A percentile compares a stretch with the other conserved stretches of the same genome.
Conservation (phyloP, 37 sponge, comb jelly and placozoan genomes). For the Axinella damicornis region DNA sequence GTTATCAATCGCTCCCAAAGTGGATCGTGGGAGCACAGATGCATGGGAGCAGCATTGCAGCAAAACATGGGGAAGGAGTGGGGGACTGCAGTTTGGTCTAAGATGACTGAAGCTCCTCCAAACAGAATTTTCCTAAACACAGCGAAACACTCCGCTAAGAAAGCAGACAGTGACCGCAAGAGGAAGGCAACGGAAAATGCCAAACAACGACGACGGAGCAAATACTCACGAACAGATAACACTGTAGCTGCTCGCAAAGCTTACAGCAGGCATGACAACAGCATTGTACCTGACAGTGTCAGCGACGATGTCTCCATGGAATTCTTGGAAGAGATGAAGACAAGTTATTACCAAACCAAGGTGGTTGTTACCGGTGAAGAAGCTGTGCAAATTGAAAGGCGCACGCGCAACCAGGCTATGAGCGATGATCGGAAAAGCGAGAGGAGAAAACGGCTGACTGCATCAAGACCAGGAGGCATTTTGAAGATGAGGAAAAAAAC, state of each 20-base stretch:
- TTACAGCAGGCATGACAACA: slow-evolving; percentile 38
- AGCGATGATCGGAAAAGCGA: slow-evolving; percentile 18
- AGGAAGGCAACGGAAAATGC: neutral
- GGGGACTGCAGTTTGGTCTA: slow-evolving; percentile 27
- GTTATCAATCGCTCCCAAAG: slow-evolving; percentile 49
- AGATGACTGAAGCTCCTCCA: slow-evolving; percentile 24
- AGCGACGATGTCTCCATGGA: slow-evolving; percentile 30
- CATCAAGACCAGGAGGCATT: neutral
- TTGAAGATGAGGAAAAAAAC: neutral
- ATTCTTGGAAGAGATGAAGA: neutral
- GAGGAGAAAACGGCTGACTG: slow-evolving; percentile 34
- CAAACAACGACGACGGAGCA: neutral
- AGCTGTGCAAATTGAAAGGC: neutral
- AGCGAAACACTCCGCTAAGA: neutral
- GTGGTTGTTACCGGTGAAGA: slow-evolving; percentile 17
- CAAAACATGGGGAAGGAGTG: slow-evolving; percentile 37
- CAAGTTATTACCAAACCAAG: slow-evolving; percentile 29
- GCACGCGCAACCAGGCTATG: neutral
- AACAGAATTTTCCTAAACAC: slow-evolving; percentile 27
- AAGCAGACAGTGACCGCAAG: neutral
- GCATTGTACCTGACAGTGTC: slow-evolving; percentile 21
- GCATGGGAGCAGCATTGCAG: slow-evolving; percentile 30
- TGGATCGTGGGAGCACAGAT: slow-evolving; percentile 47
- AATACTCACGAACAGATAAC: neutral
- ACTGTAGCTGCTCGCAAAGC: slow-evolving; percentile 32